Evolutionary conservation across 2,888 invertebrate species (phyloP).

Genomic region (Seira ritae): DNA sequence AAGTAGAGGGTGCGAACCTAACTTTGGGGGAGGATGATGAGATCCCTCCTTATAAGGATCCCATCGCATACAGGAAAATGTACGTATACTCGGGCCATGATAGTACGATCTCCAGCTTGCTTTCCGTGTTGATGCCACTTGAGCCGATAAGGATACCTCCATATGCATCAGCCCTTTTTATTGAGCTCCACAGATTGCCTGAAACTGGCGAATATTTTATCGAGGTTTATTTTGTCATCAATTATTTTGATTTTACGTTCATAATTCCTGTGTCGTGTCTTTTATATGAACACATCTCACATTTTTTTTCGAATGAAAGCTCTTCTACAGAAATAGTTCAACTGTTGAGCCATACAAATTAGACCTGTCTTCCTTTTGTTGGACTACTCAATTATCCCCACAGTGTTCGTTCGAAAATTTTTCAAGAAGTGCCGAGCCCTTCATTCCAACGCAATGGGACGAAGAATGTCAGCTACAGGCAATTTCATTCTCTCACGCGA

Average conservation of each 20-base stretch:
- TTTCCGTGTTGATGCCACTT: constrained; percentile 29
- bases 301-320: constrained; percentile 62
- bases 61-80: constrained; percentile 42
- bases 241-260: background rate
- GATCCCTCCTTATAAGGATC: constrained; percentile 36
- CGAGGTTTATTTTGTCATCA: constrained; percentile 69
- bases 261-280: background rate
- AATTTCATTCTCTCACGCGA: background rate
- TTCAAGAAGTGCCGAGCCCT: constrained; percentile 77
- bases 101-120: constrained; percentile 33
- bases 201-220: constrained; percentile 76
- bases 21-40: constrained; percentile 14
- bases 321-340: constrained; percentile 70
- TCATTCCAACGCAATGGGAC: constrained; percentile 83
- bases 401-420: constrained; percentile 81
- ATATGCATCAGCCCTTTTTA: constrained; percentile 38
- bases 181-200: constrained; percentile 74
- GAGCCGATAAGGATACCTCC: constrained; percentile 39
- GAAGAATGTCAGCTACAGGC: constrained; percentile 78
- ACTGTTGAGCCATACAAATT: constrained; percentile 80
- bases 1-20: constrained; percentile 23
- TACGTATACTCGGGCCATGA: constrained; percentile 54
- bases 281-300: constrained; percentile 40
- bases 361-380: constrained; percentile 80
- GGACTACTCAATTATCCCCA: constrained; percentile 72